phyloP scores from a whole-genome alignment of 1,140 invertebrate species.

The Sinonovacula constricta region DNA sequence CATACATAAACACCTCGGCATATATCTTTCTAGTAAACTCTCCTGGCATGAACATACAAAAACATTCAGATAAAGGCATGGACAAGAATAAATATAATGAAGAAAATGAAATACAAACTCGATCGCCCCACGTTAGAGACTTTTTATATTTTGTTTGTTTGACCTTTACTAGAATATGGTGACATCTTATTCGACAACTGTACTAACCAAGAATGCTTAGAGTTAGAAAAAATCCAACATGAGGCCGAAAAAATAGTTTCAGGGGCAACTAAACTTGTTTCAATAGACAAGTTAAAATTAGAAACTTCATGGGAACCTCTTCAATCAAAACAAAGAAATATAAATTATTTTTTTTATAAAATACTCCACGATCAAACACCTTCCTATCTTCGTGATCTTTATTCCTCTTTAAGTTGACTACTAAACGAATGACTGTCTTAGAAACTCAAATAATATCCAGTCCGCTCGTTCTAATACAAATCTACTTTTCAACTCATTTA shows the following conservation, averaged over 20 bases:
- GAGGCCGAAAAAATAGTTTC: slow-evolving; percentile 16
- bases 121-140: slow-evolving; percentile 7
- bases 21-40: too few relatives aligned
- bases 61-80: too few relatives aligned
- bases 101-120: slow-evolving; percentile 4
- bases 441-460: too few relatives aligned
- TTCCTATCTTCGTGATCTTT: not conserved
- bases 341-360: slow-evolving; percentile 4
- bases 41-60: too few relatives aligned
- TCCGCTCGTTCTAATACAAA: too few relatives aligned
- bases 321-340: slow-evolving; percentile 4
- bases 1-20: too few relatives aligned
- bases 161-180: slow-evolving; percentile 24
- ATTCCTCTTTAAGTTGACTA: too few relatives aligned
- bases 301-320: slow-evolving; percentile 18
- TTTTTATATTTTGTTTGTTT: slow-evolving; percentile 12
- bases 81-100: slow-evolving; percentile 6
- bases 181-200: slow-evolving; percentile 8
- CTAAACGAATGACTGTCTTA: too few relatives aligned
- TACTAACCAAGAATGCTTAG: not conserved
- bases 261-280: slow-evolving; percentile 10
- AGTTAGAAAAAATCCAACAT: slow-evolving; percentile 11
- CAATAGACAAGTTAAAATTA: not conserved
- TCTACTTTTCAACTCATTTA: too few relatives aligned
- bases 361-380: not conserved